Base-by-base conservation (phyloP, 2,113 vertebrate species). In the Peucedramus taeniatus region DNA sequence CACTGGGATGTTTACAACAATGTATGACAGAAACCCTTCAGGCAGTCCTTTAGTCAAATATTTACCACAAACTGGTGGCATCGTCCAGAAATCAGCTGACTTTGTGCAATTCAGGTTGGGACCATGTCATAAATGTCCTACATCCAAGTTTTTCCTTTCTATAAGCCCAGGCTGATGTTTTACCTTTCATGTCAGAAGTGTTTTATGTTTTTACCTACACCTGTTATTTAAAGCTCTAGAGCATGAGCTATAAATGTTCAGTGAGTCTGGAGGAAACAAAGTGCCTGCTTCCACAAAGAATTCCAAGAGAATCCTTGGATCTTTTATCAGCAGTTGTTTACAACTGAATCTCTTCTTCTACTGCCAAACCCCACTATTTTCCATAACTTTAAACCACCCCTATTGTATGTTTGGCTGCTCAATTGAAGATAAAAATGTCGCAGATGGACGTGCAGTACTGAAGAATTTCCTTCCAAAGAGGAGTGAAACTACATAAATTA, bases 281-380 rank as follows among this genome's bases (percentile, higher is more conserved):
- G 14, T n/a, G 50, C 13, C 66, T 61, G 54, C 9, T 57, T 89
- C 66, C 28, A 30, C 19, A 81, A 57, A 69, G 47, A 69, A n/a
- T 27, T 78, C 54, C 20, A 26, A 28, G 19, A 90, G 56, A 40
- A 59, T 61, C 64, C 39, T 66, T 74, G 42, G 21, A 64, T 30
- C 87, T 79, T 65, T 85, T 35, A 90, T 19, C 65, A 92, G 65
- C 47, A 53, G 30, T 24, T 96, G 70, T 89, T 94, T 82, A 95
- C 61, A 87, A 60, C 37, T 30, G 72, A 64, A 23, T 86, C 27
- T 85, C 28, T 31, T 39, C 45, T 75, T 61, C 77, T 72, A 6
- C 26, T 74, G 70, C 63, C 75, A 88, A 90, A 54, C 9, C 26
- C 27, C 79, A 93, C 3, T 50, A 39, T 66, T 93, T 79, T 76